A percentile compares a stretch with the other conserved stretches of the same genome.
Evolutionary conservation across 2,888 invertebrate species (phyloP).

Genomic region (Masnerella sp.): DNA sequence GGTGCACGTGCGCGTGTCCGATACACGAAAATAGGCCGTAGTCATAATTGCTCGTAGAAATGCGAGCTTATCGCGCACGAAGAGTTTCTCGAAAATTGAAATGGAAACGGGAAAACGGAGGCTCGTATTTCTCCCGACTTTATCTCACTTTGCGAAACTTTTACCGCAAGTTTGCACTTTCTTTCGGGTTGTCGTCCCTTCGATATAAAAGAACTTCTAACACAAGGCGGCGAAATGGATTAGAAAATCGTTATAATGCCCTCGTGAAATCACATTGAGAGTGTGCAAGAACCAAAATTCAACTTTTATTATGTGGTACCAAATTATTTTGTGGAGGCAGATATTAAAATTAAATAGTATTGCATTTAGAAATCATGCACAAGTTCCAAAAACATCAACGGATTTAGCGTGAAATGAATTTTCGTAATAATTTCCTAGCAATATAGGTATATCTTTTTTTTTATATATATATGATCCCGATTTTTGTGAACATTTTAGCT

Average conservation of each 20-base stretch:
- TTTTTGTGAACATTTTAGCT: no score
- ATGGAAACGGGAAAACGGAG: constrained; percentile 51
- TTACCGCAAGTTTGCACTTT: constrained; percentile 53
- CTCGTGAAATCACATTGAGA: constrained; percentile 1
- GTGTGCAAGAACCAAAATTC: constrained; percentile 14
- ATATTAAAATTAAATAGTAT: no score
- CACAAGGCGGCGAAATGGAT: constrained; percentile 42
- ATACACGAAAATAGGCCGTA: constrained; percentile 39
- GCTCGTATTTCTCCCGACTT: constrained; percentile 52
- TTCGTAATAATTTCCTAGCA: no score
- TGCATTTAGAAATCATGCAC: no score
- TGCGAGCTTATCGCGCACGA: constrained; percentile 51
- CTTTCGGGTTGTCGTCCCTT: constrained; percentile 47
- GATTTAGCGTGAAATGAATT: no score
- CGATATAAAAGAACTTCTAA: constrained; percentile 39
- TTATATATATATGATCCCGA: no score
- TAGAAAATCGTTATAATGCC: constrained; percentile 44
- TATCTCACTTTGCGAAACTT: constrained; percentile 57
- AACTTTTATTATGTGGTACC: constrained; percentile 5
- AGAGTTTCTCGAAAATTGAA: constrained; percentile 54
- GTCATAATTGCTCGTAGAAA: constrained; percentile 50
- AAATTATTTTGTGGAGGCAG: no score
- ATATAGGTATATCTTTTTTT: no score
- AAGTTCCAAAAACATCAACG: no score
- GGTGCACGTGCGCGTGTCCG: constrained; percentile 12